A percentile compares a stretch with the other conserved stretches of the same genome.
phyloP scores from a whole-genome alignment of 2,888 invertebrate species.

The Lithophane socia region DNA sequence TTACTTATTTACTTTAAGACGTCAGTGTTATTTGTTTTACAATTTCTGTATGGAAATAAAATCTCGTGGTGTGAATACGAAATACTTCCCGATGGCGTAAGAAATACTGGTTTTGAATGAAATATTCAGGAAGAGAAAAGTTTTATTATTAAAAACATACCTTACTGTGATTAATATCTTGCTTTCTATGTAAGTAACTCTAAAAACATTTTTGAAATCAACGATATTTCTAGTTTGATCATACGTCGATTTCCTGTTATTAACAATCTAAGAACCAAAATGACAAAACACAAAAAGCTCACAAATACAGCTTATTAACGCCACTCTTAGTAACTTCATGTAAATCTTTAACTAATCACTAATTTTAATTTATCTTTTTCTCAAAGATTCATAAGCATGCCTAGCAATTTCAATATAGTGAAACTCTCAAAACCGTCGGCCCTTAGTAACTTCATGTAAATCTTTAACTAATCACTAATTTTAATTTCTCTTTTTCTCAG shows the following conservation, averaged over 20 bases:
- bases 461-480: background rate
- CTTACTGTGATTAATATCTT: constrained; percentile 16
- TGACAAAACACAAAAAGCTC: background rate
- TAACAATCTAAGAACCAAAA: background rate
- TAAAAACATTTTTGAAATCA: no score
- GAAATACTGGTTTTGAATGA: constrained; percentile 4
- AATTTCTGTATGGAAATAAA: constrained; percentile 36
- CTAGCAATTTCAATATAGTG: background rate
- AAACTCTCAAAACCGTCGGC: background rate
- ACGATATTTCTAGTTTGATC: background rate
- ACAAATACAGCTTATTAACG: background rate
- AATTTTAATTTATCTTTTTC: background rate
- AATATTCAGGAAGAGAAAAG: constrained; percentile 18
- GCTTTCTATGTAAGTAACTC: background rate
- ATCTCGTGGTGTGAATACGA: constrained; percentile 20
- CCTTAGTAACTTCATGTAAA: background rate
- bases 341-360: background rate
- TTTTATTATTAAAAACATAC: constrained; percentile 7
- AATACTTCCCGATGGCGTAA: constrained; percentile 27
- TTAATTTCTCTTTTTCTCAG: background rate
- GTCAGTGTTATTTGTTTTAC: constrained; percentile 51
- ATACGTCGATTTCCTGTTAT: background rate
- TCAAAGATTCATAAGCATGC: background rate
- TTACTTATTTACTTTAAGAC: constrained; percentile 55
- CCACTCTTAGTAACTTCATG: background rate